Evolutionary conservation across 1,140 invertebrate genomes (phyloP), one percentile per base, ranked within the genome.

Genomic region (Penaeus vannamei): DNA sequence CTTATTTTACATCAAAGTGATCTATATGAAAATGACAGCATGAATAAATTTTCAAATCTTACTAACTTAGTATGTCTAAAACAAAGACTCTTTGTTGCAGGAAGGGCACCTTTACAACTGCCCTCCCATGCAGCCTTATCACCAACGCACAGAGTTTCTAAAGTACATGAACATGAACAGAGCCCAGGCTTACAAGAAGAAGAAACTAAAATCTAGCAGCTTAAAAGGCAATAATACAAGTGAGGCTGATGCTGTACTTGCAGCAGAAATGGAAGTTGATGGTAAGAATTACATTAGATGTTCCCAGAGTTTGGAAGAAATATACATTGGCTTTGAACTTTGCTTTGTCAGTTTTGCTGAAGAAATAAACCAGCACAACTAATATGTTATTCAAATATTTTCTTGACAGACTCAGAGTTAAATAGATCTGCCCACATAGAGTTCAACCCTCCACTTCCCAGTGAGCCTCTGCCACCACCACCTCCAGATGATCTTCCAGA

Each of bases 101-200:
- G 87, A 89, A 22, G 62, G 59, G 1, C 82, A 77, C 14, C 22
- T 22, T 19, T 85, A 79, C 36, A 80, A 85, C 60, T 84, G 84
- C 20, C 82, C 81, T 7, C 87, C 82, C 20, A 84, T 89, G 82
- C 82, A 89, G n/a, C 87, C n/a, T 26, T 42, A 60, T 23, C 87
- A 89, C 32, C 82, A 84, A 29, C 72, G 32, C 22, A 42, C 59
- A 64, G 87, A 89, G 26, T 89, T 89, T 53, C 46, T 77, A 36
- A 42, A 60, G 1, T 84, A 32, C 60, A 89, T 89, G 87, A 84
- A 89, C 82, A 61, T 79, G 87, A 89, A 89, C 76, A 84, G 77
- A 64, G 87, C 81, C 46, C 46, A 84, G 60, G 87, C 87, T 36
- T 89, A 89, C 46, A 84, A 77, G 29, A 89, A 89, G 59, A 89